Base-by-base conservation (phyloP, 2,113 vertebrate species). In the Syngnathus floridae region DNA sequence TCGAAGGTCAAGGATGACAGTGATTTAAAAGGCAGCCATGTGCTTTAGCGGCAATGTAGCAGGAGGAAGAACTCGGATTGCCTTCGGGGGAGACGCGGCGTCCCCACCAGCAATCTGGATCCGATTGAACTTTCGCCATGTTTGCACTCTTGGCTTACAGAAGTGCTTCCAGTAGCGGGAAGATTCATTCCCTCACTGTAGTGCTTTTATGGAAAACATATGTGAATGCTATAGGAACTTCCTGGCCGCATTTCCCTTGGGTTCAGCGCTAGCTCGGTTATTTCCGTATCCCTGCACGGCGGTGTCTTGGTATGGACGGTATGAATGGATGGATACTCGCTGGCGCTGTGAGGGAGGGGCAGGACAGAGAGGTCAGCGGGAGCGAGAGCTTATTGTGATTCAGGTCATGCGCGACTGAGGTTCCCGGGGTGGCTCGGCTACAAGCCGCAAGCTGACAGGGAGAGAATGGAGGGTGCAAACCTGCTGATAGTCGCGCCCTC, bases 361-460 rank as follows among this genome's bases (percentile, higher is more conserved):
- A 78, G 74, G 72, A 71, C 82, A 69, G 67, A 37, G 75, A 70
- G 82, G 84, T 85, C 82, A 83, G 71, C 37, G 43, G 74, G 71
- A 78, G 70, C 62, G 55, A 45, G 26, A 76, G 66, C 81, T 85
- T 73, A 86, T 87, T 84, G 75, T 81, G 77, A 89, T 89, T 85
- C 87, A 82, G 82, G 77, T 80, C 81, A 73, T 45, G 84, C 62
- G 49, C 82, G 31, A 66, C 80, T 74, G 79, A 85, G 76, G 73
- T 78, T 85, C 83, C 81, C 80, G 83, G 85, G 83, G 84, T 84
- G 82, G 86, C 79, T 88, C 73, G 37, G 76, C 76, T 77, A 72
- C 70, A 61, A 77, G 73, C 51, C 7, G 63, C 59, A 65, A 72
- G 76, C 80, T 75, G 83, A 78, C 71, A 81, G 51, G 71, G 65